Evolutionary conservation across 2,797 vertebrate genomes (phyloP).

Genomic region (Phoebastria nigripes): DNA sequence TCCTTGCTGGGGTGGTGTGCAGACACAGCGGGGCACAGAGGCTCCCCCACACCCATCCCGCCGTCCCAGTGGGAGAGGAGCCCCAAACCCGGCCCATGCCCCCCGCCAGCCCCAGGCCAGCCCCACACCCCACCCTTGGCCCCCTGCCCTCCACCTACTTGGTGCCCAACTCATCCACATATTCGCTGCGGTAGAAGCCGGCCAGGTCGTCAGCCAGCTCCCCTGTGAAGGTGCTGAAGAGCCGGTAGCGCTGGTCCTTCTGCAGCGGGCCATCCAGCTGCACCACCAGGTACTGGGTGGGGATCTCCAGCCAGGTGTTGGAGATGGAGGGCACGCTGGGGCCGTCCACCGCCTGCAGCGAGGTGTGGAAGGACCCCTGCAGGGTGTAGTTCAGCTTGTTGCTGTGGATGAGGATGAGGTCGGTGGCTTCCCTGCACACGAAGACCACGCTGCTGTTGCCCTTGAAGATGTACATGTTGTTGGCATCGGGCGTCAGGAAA

Average conservation of each 20-base stretch:
- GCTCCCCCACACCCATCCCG: not conserved
- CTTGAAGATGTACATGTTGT: slow-evolving; percentile 79
- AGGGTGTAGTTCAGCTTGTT: slow-evolving; percentile 68
- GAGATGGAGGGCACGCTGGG: not conserved
- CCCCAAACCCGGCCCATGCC: not conserved
- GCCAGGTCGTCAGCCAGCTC: slow-evolving; percentile 86
- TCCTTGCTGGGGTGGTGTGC: not conserved
- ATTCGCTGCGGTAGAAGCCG: slow-evolving; percentile 93
- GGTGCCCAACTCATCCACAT: slow-evolving; percentile 51
- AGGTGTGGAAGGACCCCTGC: not conserved
- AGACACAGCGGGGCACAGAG: not conserved
- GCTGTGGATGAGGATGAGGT: slow-evolving; percentile 80
- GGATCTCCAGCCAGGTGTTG: slow-evolving; percentile 65
- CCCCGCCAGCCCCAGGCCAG: accelerated
- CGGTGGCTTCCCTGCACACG: slow-evolving; percentile 68
- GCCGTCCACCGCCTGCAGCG: not conserved
- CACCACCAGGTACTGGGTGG: slow-evolving; percentile 86
- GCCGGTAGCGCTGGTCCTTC: slow-evolving; percentile 64
- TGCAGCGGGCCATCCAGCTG: slow-evolving; percentile 60
- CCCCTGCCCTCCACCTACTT: slow-evolving; percentile 74
- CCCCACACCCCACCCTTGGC: accelerated
- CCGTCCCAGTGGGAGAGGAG: not conserved
- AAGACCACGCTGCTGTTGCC: slow-evolving; percentile 83
- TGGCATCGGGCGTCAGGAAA: not conserved
- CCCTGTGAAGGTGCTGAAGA: slow-evolving; percentile 78